phyloP scores from a whole-genome alignment of 2,113 vertebrate species.

The Camelus bactrianus region DNA sequence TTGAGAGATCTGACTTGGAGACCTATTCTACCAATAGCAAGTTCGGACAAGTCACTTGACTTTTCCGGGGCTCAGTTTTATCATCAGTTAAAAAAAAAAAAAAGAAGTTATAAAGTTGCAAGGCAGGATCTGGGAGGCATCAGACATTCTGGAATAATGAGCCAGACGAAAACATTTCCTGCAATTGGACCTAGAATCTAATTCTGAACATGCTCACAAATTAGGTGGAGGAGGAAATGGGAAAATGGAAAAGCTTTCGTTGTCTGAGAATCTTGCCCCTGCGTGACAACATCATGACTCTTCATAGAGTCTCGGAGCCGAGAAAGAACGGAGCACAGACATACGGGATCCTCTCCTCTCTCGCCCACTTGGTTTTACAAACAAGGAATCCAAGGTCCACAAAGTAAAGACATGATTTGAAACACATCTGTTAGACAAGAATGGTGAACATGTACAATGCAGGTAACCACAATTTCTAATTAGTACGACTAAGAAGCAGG shows the following conservation, averaged over 20 bases:
- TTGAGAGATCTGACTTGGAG: background rate
- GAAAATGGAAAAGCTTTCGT: constrained; percentile 20
- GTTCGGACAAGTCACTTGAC: background rate
- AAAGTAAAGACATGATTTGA: background rate
- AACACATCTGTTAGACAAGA: background rate
- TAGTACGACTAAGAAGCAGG: background rate
- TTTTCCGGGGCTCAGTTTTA: background rate
- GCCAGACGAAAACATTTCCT: background rate
- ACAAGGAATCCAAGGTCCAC: background rate
- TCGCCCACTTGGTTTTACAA: background rate
- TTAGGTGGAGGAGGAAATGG: constrained; percentile 46
- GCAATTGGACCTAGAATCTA: background rate
- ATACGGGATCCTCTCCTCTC: background rate
- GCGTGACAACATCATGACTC: constrained; percentile 45
- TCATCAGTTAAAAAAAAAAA: background rate
- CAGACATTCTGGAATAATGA: background rate
- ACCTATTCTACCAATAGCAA: background rate
- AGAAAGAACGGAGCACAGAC: background rate
- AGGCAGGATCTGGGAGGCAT: background rate
- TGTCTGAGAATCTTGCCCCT: constrained; percentile 27
- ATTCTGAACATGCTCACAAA: constrained; percentile 43
- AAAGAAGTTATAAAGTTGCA: background rate
- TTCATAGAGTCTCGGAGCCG: constrained; percentile 5
- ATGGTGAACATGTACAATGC: background rate
- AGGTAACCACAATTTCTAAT: background rate